Conservation (phyloP, 2,888 invertebrate genomes). For the Drosophila peninsularis region DNA sequence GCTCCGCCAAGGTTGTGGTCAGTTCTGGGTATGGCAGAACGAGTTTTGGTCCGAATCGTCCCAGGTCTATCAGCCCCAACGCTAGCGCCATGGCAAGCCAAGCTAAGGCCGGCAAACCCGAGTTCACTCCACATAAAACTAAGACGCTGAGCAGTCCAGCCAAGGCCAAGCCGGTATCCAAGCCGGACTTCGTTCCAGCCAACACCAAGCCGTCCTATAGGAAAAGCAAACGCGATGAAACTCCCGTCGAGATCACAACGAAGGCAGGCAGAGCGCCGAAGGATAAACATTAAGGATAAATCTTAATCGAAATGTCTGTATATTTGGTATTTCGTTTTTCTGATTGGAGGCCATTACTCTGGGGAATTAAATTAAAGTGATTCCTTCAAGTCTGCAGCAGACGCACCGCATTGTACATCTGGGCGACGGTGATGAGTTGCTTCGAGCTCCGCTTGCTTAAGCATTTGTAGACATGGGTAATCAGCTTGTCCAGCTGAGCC, state of each 20-base stretch:
- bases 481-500: constrained; percentile 82
- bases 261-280: constrained; percentile 4
- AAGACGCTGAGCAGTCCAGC: background rate
- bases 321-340: constrained; percentile 21
- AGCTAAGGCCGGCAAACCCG: background rate
- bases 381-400: constrained; percentile 68
- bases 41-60: background rate
- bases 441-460: constrained; percentile 83
- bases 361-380: constrained; percentile 40
- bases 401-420: constrained; percentile 86
- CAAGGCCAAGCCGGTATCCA: background rate
- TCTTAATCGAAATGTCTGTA: constrained; percentile 11
- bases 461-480: constrained; percentile 84
- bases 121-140: background rate
- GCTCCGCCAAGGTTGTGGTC: background rate
- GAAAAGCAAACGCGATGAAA: background rate
- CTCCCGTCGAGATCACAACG: background rate
- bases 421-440: constrained; percentile 84
- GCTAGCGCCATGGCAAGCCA: background rate
- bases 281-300: constrained; percentile 6
- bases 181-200: background rate
- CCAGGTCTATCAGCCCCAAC: background rate
- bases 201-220: background rate
- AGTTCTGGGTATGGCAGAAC: constrained; percentile 5
- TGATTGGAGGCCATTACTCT: constrained; percentile 1